Base-by-base conservation (phyloP, 2,797 vertebrate species). In the Linurgus olivaceus region DNA sequence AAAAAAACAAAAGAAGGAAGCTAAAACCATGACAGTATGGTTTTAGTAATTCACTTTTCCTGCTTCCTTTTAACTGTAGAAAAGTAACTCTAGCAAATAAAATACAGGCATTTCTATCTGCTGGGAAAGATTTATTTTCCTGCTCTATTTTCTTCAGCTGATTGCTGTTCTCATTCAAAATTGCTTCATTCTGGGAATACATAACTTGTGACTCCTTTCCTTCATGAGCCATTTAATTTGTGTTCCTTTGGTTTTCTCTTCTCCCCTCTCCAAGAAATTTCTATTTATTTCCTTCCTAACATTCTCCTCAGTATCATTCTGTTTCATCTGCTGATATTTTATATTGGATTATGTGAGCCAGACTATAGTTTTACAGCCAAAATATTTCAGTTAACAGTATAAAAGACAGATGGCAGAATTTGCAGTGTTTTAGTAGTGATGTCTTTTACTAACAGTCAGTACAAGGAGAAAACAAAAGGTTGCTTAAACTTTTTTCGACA, bases 341-440 rank as follows among this genome's bases (percentile, higher is more conserved):
- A 31, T 20, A 59, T 7, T 45, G 38, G 21, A 25, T 57, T 74
- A 29, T 67, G 61, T 47, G 58, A 87, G 65, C 28, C 65, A 94
- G 42, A 48, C 52, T 19, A 13, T 23, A 84, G 67, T 38, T 91
- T 80, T 74, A 85, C 29, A 90, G 65, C 37, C 71, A 93, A 90
- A 89, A 82, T 91, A 79, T 85, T 87, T 91, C 47, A 2, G 37
- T 81, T 89, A 87, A 91, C 63, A 89, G 48, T 50, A 33, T 61
- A 82, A 91, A 75, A 94, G 65, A 67, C 61, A 94, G 87, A 96
- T 50, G 88, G 85, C 54, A 86, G 78, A 78, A 47, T 80, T 26
- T 59, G n/a, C 88, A 94, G 23, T 51, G 31, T 54, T 93, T 52
- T 50, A 67, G 40, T 23, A 65, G 45, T 26, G 65, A 71, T 74